Conservation (phyloP, 2,797 vertebrate genomes). For the Phylloscopus collybita region DNA sequence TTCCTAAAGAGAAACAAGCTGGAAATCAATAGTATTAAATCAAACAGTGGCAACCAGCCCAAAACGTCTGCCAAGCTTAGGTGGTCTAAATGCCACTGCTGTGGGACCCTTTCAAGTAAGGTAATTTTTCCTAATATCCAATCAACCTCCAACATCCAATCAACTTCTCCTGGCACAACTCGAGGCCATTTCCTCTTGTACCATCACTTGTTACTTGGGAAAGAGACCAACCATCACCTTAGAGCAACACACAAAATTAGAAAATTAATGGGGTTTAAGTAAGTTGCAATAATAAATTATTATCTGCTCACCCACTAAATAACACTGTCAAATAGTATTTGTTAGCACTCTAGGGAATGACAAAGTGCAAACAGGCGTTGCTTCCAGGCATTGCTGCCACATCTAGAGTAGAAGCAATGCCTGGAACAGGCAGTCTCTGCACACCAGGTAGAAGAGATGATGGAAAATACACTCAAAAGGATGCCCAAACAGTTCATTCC, state of each 20-base stretch:
- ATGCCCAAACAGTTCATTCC: neutral
- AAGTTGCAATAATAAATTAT: neutral
- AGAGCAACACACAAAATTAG: fast-evolving
- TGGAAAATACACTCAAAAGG: neutral
- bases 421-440: neutral
- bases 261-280: neutral
- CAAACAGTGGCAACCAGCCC: neutral
- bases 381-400: neutral
- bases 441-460: neutral
- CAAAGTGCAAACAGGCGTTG: fast-evolving
- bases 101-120: neutral
- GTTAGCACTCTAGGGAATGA: neutral
- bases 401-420: neutral
- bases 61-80: neutral
- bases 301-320: neutral
- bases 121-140: neutral
- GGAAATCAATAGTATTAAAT: neutral
- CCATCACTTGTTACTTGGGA: no score
- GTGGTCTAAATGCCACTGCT: neutral
- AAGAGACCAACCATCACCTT: neutral
- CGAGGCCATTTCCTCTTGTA: neutral
- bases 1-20: conserved; percentile 9
- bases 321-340: neutral
- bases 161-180: neutral
- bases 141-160: neutral